phyloP scores from a whole-genome alignment of 2,888 invertebrate species.

The Mycogona germanica region DNA sequence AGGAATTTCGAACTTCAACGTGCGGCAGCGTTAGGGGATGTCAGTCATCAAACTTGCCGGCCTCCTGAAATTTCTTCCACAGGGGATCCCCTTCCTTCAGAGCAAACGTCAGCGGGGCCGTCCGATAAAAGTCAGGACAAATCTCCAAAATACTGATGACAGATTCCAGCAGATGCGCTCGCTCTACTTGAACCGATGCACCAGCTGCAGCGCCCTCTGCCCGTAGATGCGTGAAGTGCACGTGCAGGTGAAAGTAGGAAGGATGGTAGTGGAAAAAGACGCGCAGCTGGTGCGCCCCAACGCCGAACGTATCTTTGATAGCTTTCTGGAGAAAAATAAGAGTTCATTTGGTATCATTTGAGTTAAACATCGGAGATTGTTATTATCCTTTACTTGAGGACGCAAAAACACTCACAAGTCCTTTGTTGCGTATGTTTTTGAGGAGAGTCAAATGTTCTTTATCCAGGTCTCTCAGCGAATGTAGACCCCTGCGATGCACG shows the following conservation, averaged over 20 bases:
- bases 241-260: slow-evolving; percentile 90
- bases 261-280: slow-evolving; percentile 93
- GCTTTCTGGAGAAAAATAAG: slow-evolving; percentile 42
- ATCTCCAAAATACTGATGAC: slow-evolving; percentile 85
- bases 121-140: slow-evolving; percentile 67
- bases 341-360: not conserved
- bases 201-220: slow-evolving; percentile 57
- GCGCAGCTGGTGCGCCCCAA: slow-evolving; percentile 52
- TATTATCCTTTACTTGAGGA: not conserved
- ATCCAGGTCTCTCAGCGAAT: slow-evolving; percentile 72
- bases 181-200: slow-evolving; percentile 63
- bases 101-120: slow-evolving; percentile 65
- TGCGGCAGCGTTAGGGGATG: not conserved
- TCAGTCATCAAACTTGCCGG: slow-evolving; percentile 35
- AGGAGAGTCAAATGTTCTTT: slow-evolving; percentile 64
- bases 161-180: slow-evolving; percentile 71
- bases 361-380: not conserved
- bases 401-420: slow-evolving; percentile 44
- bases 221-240: slow-evolving; percentile 74
- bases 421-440: slow-evolving; percentile 62
- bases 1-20: not conserved
- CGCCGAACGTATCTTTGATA: slow-evolving; percentile 60
- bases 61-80: slow-evolving; percentile 48
- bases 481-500: slow-evolving; percentile 54
- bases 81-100: slow-evolving; percentile 62